A percentile compares a stretch with the other conserved stretches of the same genome.
Evolutionary conservation across 2,888 invertebrate genomes (phyloP).

Genomic region (Latrodectus hesperus): DNA sequence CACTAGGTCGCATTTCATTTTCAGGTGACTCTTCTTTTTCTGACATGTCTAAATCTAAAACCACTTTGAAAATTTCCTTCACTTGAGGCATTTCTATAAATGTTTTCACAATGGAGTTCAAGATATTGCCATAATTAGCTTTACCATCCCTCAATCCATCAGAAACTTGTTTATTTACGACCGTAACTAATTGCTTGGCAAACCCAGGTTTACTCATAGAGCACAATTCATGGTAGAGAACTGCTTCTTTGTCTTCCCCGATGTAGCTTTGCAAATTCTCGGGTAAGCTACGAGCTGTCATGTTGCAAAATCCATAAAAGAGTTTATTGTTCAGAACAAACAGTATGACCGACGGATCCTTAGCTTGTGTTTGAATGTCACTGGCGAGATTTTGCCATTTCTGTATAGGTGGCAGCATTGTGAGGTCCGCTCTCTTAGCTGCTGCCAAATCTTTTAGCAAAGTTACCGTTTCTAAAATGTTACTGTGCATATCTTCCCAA

Average conservation of each 20-base stretch:
- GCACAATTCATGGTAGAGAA: constrained; percentile 24
- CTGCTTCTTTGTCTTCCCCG: neutral
- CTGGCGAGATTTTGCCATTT: constrained; percentile 47
- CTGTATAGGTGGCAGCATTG: constrained; percentile 21
- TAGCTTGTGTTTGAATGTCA: constrained; percentile 8
- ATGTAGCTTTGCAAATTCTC: constrained; percentile 1
- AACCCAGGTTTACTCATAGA: constrained; percentile 40
- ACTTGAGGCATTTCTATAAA: constrained; percentile 18
- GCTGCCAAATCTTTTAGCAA: constrained; percentile 16
- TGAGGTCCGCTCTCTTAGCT: constrained; percentile 26
- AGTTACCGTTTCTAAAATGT: constrained; percentile 24
- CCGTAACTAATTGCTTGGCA: neutral
- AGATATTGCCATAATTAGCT: neutral
- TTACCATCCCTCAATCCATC: neutral
- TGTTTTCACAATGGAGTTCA: neutral
- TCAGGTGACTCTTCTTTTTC: neutral
- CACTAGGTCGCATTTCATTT: neutral
- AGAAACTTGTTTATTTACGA: neutral
- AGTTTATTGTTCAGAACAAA: constrained; percentile 31
- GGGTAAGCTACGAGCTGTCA: neutral
- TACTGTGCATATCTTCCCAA: constrained; percentile 52
- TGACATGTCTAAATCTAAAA: constrained; percentile 36
- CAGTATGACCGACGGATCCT: constrained; percentile 42
- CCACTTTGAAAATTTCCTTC: constrained; percentile 6
- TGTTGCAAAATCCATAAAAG: constrained; percentile 48